Evolutionary conservation across 2,888 invertebrate species (phyloP).

Genomic region (Andrena praecox): DNA sequence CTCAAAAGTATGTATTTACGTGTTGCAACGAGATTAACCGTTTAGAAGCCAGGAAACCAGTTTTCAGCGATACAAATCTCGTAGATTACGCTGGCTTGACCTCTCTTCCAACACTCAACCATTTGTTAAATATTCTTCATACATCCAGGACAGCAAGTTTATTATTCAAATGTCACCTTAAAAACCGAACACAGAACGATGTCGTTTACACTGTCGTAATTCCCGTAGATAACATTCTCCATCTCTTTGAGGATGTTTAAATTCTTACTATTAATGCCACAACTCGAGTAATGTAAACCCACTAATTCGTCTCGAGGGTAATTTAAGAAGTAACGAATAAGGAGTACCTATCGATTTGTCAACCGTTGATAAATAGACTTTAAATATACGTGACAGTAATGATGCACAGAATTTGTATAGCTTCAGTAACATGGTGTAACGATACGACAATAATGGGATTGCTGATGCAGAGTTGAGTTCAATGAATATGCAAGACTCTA

Average conservation of each 20-base stretch:
- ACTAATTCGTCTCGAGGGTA: not conserved
- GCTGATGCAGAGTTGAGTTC: not conserved
- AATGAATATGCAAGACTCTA: not conserved
- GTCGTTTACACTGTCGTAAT: not conserved
- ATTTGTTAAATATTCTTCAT: not conserved
- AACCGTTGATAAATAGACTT: not conserved
- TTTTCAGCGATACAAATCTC: not conserved
- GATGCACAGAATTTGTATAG: not conserved
- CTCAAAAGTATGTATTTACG: not conserved
- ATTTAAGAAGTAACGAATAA: not conserved
- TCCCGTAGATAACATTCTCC: not conserved
- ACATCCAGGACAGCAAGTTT: not conserved
- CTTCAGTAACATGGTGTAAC: not conserved
- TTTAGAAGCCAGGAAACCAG: constrained; percentile 18
- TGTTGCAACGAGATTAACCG: constrained; percentile 16
- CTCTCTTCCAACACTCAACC: not conserved
- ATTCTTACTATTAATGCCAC: not conserved
- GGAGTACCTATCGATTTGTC: not conserved
- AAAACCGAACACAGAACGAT: not conserved
- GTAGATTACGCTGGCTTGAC: not conserved
- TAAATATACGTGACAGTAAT: not conserved
- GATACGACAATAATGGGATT: constrained; percentile 3
- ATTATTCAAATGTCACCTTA: not conserved
- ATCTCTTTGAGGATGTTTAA: not conserved
- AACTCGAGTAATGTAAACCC: not conserved